phyloP scores from a whole-genome alignment of 92 coral and sea anemone species.

The Chrysogorgia sp. region DNA sequence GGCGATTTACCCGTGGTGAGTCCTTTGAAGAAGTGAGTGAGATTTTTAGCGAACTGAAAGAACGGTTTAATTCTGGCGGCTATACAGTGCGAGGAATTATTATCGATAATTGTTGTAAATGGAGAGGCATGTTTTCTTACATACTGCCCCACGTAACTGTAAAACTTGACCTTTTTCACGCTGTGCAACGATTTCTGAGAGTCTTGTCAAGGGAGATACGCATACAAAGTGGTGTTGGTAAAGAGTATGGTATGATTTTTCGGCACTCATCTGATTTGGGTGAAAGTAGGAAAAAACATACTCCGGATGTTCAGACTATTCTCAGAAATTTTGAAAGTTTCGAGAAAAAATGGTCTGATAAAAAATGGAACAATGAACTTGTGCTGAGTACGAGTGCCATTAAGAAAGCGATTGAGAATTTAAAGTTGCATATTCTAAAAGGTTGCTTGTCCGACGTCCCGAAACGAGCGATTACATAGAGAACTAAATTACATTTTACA shows the following conservation, averaged over 20 bases:
- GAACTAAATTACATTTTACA: slow-evolving; percentile 26
- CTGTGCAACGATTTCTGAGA: slow-evolving; percentile 30
- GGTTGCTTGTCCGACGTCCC: slow-evolving; percentile 39
- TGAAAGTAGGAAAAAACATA: slow-evolving; percentile 14
- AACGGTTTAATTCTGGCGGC: slow-evolving; percentile 4
- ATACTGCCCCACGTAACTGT: slow-evolving; percentile 24
- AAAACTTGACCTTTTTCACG: slow-evolving; percentile 51
- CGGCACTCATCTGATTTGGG: slow-evolving; percentile 45
- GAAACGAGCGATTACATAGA: slow-evolving; percentile 41
- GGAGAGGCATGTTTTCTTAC: slow-evolving; percentile 16
- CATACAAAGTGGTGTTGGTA: slow-evolving; percentile 27
- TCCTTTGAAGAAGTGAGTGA: slow-evolving; percentile 30
- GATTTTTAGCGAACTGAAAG: slow-evolving; percentile 28
- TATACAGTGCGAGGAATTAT: slow-evolving; percentile 10
- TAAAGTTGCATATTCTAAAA: slow-evolving; percentile 21
- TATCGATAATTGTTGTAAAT: slow-evolving; percentile 47
- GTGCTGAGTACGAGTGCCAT: slow-evolving; percentile 6
- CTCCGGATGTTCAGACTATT: slow-evolving; percentile 31
- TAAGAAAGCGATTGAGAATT: slow-evolving; percentile 24
- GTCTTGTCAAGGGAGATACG: not conserved
- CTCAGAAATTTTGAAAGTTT: slow-evolving; percentile 42
- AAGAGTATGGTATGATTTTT: slow-evolving; percentile 51
- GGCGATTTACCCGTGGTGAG: slow-evolving; percentile 46
- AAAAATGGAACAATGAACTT: slow-evolving; percentile 12
- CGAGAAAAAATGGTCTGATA: slow-evolving; percentile 40